Base-by-base conservation (phyloP, 2,797 vertebrate genomes). In the Morus bassanus region DNA sequence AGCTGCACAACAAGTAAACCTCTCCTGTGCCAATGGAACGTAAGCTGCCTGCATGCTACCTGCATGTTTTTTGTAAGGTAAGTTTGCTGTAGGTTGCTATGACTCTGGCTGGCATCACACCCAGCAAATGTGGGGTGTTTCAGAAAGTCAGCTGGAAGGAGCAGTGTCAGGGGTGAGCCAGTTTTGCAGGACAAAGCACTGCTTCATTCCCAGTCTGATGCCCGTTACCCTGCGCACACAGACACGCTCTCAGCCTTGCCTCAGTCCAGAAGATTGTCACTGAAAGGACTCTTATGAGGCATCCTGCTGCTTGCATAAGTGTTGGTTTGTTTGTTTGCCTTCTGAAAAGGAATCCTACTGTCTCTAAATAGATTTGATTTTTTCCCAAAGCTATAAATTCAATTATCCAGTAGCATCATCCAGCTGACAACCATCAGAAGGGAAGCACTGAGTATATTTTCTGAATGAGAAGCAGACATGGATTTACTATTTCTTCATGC, bases 181-280 rank as follows among this genome's bases (percentile, higher is more conserved):
- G 35, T 35, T 63, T 64, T 63, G 48, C 35, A 25, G 73, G 37
- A 61, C 13, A 53, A 79, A 53, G 8, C 2, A 1, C 21, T 19
- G 27, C 12, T 45, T 48, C 19, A 6, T 33, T 57, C 79, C 25
- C 46, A 56, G 31, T 56, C 72, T 74, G 31, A 8, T 30, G 30
- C 13, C 35, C 5, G 1, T 41, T 45, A 39, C 7, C 15, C 14
- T 1, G 0, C 0, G 0, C 5, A 6, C 5, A 10, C 8, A 75
- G 31, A 63, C 18, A 27, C 1, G 0, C 41, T 54, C 30, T 51
- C n/a, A 31, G n/a, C 19, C 28, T 35, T 2, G 3, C 35, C 43
- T 57, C 41, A 28, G 37, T 10, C 30, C 39, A 11, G 56, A 51
- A 41, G 16, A 6, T 16, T 18, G 35, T 53, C 54, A 16, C 30